These are phyloP conservation scores for Tachyglossus aculeatus DNA, from an alignment of 2,797 vertebrate species.

Conservation along the genomic window DNA sequence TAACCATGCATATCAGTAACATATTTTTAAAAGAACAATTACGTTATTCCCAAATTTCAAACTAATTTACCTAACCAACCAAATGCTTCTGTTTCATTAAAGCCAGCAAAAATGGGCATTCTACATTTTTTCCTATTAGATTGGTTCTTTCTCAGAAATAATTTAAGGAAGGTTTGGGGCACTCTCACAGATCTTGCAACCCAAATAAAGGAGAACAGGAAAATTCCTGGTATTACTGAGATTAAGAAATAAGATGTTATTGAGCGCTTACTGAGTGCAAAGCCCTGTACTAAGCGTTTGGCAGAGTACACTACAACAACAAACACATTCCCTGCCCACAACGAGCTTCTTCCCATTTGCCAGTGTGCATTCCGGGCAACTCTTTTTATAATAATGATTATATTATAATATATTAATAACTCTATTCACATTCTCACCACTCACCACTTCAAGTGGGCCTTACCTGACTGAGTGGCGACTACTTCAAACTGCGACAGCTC, in stretches of 20 bases:
- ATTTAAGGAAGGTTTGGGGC: background rate
- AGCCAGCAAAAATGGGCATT: background rate
- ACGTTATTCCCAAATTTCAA: background rate
- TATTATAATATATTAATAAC: too few species aligned
- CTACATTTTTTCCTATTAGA: background rate
- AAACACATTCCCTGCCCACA: too few species aligned
- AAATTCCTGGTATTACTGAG: background rate
- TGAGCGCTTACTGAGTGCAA: too few species aligned
- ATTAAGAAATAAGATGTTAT: background rate
- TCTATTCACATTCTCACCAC: background rate
- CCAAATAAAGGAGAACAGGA: background rate
- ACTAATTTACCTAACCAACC: background rate
- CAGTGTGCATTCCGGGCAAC: too few species aligned
- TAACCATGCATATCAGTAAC: background rate
- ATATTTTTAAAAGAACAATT: background rate
- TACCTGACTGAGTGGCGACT: constrained; percentile 84
- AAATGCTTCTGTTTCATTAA: too few species aligned
- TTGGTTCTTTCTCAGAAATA: background rate
- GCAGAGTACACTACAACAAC: too few species aligned
- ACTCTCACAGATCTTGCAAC: too few species aligned
- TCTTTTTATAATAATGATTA: too few species aligned
- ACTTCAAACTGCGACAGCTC: constrained; percentile 85
- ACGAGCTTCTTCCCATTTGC: rapidly evolving
- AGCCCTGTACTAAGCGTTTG: too few species aligned
- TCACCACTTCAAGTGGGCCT: too few species aligned